These are phyloP conservation scores for Synaphobranchus kaupii DNA, from an alignment of 2,797 vertebrate genomes.

Conservation along the genomic window DNA sequence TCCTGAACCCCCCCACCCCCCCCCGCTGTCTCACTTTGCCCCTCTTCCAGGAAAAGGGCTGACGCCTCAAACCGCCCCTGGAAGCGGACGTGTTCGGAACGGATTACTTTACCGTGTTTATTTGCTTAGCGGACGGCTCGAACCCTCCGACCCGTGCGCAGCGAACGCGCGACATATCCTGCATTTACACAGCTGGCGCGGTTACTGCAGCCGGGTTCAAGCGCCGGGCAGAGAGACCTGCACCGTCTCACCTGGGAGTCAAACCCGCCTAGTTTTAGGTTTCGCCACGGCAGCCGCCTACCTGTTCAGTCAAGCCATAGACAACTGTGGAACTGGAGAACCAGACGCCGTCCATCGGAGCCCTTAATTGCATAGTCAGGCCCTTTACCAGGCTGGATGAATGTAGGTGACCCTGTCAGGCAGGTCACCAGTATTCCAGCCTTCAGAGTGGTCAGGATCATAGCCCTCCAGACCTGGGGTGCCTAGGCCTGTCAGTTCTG, in stretches of 20 bases:
- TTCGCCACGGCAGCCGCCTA: not conserved
- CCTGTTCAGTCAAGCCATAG: not conserved
- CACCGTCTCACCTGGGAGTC: not conserved
- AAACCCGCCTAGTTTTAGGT: not conserved
- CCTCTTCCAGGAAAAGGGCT: not conserved
- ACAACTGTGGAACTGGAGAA: not conserved
- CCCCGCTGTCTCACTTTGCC: not conserved
- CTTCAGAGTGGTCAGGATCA: no score
- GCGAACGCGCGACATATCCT: not conserved
- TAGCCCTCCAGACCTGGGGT: no score
- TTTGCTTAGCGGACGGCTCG: not conserved
- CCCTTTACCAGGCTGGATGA: not conserved
- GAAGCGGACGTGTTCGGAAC: not conserved
- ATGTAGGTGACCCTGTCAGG: not conserved
- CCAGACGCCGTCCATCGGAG: not conserved
- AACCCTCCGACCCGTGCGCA: not conserved
- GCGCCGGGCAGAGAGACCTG: not conserved
- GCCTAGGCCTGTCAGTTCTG: no score
- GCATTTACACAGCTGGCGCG: not conserved
- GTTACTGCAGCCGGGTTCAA: no score
- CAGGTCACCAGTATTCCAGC: not conserved
- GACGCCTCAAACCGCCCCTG: not conserved
- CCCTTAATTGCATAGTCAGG: not conserved
- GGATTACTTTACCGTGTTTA: not conserved
- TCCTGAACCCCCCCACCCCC: not conserved